phyloP scores from a whole-genome alignment of 2,113 vertebrate species.

The Brachypteracias leptosomus region DNA sequence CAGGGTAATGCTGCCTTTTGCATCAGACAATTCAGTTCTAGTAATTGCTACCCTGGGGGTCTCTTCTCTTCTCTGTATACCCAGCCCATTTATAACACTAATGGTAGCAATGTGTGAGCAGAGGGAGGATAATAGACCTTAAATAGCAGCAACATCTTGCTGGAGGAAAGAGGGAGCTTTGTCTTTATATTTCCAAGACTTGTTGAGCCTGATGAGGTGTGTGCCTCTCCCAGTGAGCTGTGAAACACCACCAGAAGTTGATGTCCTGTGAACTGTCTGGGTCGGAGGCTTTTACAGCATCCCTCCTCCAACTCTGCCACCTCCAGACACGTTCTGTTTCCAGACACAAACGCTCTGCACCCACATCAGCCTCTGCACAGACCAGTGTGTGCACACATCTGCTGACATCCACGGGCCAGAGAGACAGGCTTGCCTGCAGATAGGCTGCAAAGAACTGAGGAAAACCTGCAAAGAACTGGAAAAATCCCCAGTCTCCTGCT shows the following conservation, averaged over 20 bases:
- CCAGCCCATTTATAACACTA: constrained; percentile 41
- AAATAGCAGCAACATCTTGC: constrained; percentile 47
- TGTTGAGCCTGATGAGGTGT: not conserved
- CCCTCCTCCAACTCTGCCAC: not conserved
- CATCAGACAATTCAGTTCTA: constrained; percentile 61
- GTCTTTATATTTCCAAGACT: not conserved
- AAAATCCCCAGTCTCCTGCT: not conserved
- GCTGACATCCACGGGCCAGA: not conserved
- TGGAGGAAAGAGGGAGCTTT: constrained; percentile 5
- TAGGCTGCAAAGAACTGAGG: not conserved
- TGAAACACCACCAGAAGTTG: not conserved
- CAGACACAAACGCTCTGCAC: fast-evolving
- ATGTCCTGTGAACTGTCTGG: not conserved
- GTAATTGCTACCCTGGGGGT: constrained; percentile 70
- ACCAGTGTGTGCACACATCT: fast-evolving
- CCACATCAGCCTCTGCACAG: not conserved
- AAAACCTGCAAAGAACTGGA: not conserved
- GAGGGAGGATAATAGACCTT: constrained; percentile 17
- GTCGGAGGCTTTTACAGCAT: not conserved
- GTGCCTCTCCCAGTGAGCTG: not conserved
- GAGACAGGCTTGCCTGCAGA: not conserved
- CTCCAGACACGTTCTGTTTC: fast-evolving
- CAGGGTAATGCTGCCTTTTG: constrained; percentile 53
- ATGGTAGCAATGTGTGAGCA: not conserved
- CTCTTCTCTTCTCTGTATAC: not conserved